Evolutionary conservation across 1,140 invertebrate species (phyloP).

Genomic region (Papilio aristodemus): DNA sequence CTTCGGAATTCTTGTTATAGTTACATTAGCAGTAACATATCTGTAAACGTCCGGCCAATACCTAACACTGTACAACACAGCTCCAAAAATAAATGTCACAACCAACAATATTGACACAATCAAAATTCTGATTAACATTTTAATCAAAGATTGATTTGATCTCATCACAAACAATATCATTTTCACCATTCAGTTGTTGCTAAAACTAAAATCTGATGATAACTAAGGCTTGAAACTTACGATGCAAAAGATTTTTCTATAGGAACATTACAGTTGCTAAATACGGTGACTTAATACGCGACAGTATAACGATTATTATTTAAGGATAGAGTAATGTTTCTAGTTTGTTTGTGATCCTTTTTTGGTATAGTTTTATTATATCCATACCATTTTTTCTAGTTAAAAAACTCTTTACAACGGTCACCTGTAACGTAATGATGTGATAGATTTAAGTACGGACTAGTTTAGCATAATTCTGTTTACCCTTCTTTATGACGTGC

Average conservation of each 20-base stretch:
- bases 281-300: background rate
- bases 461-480: no score
- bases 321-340: background rate
- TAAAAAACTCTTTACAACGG: no score
- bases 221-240: constrained; percentile 37
- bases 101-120: constrained; percentile 62
- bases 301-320: background rate
- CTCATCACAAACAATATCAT: constrained; percentile 55
- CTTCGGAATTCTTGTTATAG: constrained; percentile 66
- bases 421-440: no score
- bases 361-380: no score
- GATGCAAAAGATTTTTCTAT: constrained; percentile 11
- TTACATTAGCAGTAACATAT: constrained; percentile 68
- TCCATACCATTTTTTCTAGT: no score
- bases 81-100: constrained; percentile 55
- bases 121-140: constrained; percentile 56
- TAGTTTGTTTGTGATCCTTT: no score
- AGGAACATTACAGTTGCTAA: constrained; percentile 26
- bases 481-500: no score
- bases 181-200: constrained; percentile 35
- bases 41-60: constrained; percentile 71
- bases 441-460: no score
- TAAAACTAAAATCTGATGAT: constrained; percentile 34
- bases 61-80: constrained; percentile 57
- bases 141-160: constrained; percentile 49